Evolutionary conservation across 1,140 invertebrate genomes (phyloP), one percentile per base, ranked within the genome.

Genomic region (Apis cerana): DNA sequence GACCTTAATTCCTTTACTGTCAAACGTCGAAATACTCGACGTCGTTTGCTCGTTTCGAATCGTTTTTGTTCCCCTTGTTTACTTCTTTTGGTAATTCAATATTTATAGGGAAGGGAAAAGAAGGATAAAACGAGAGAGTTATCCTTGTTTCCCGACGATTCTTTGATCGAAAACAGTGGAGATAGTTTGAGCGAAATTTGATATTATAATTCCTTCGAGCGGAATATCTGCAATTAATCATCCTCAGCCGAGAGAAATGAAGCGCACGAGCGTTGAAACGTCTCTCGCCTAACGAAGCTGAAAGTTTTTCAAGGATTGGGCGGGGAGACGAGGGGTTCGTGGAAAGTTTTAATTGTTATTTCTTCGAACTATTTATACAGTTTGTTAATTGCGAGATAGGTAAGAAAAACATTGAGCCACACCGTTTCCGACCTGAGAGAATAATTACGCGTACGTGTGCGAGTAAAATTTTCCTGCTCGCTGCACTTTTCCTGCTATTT

Each of bases 331-430:
- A 21, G 21, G 69, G 27, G 10, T 15, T 54, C 23, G 23, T 56
- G 50, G 69, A n/a, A 58, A 72, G 54, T 72, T 72, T 72, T 72
- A 72, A 72, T 58, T 72, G 70, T 72, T 33, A 11, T 56, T 71
- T 71, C 52, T 71, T 33, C n/a, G 10, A 56, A 21, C 11, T 71
- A 13, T 71, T 56, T 33, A n/a, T 21, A 48, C 50, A n/a, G 23
- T 33, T 71, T 56, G 52, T 71, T 71, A 71, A 71, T 71, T 56
- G 52, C 12, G n/a, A 11, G 15, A 19, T 13, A 70, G 19, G n/a
- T 54, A 71, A 71, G 65, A n/a, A n/a, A 50, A 68, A 71, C 27
- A 56, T 4, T 19, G 70, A 56, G 70, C 21, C 23, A 33, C 23
- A 21, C 27, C 23, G 1, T 21, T 27, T 56, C 33, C 10, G 0